A percentile compares a stretch with the other conserved stretches of the same genome.
Evolutionary conservation across 1,140 invertebrate genomes (phyloP).

Genomic region (Solenopsis fugax): DNA sequence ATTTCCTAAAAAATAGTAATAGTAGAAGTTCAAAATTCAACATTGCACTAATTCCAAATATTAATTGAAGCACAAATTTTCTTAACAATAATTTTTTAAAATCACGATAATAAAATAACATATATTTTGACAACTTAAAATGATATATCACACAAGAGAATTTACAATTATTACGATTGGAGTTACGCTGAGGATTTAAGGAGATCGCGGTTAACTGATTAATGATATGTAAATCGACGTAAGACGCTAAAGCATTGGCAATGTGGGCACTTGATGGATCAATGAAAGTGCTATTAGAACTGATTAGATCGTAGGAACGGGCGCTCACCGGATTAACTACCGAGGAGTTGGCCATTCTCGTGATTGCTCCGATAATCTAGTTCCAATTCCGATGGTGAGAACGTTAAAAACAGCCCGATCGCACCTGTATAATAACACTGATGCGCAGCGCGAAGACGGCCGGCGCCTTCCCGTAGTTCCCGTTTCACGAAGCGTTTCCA

Average conservation of each 20-base stretch:
- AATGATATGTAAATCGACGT: neutral
- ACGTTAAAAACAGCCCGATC: neutral
- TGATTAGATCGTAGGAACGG: neutral
- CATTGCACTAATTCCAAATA: neutral
- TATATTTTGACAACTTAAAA: neutral
- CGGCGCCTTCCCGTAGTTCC: constrained; percentile 15
- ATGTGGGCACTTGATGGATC: constrained; percentile 48
- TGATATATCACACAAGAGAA: neutral
- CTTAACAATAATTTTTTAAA: neutral
- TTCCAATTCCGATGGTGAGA: neutral
- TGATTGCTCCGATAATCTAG: neutral
- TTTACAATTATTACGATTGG: neutral
- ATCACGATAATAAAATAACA: neutral
- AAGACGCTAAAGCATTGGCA: constrained; percentile 30
- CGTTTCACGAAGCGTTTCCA: constrained; percentile 44
- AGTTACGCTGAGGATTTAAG: neutral
- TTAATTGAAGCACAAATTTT: neutral
- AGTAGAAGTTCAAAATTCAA: neutral
- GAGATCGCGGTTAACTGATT: neutral
- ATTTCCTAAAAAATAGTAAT: constrained; percentile 34
- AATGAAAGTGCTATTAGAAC: constrained; percentile 31
- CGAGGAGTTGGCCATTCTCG: constrained; percentile 69
- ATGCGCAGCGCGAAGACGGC: constrained; percentile 47
- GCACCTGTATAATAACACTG: neutral
- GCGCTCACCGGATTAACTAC: constrained; percentile 76